Conservation (phyloP, 2,888 invertebrate species). For the Drosophila meridionalis region DNA sequence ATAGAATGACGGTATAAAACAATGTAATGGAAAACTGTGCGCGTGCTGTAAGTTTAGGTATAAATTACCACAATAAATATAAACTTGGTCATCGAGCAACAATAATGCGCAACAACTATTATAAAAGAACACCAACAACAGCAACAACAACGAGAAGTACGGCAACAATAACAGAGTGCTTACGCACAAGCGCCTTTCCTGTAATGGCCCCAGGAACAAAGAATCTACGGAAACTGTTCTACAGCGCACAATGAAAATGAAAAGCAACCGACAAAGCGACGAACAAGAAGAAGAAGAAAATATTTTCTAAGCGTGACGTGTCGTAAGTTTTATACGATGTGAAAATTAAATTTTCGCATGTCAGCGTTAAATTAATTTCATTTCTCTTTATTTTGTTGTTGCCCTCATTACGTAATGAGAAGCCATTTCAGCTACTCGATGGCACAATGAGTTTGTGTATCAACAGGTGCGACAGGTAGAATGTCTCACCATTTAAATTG, state of each 20-base stretch:
- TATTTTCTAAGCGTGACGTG: constrained; percentile 58
- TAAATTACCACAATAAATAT: constrained; percentile 76
- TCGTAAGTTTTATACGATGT: constrained; percentile 53
- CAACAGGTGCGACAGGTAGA: constrained; percentile 40
- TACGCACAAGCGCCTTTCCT: constrained; percentile 52
- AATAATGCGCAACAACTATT: constrained; percentile 54
- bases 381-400: not conserved
- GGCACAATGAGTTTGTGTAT: not conserved
- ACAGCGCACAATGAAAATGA: constrained; percentile 41
- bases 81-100: constrained; percentile 53
- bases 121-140: constrained; percentile 6
- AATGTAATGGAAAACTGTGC: constrained; percentile 38
- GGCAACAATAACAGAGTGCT: constrained; percentile 17
- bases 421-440: not conserved
- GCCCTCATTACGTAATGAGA: constrained; percentile 28
- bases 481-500: not conserved
- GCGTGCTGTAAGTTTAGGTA: constrained; percentile 59
- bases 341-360: constrained; percentile 77
- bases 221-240: constrained; percentile 54
- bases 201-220: constrained; percentile 47
- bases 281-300: constrained; percentile 8
- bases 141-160: constrained; percentile 10
- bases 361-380: constrained; percentile 66
- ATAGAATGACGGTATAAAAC: constrained; percentile 26
- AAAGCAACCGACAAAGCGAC: constrained; percentile 30